phyloP scores from a whole-genome alignment of 2,113 vertebrate genomes.

The Mustelus asterias region DNA sequence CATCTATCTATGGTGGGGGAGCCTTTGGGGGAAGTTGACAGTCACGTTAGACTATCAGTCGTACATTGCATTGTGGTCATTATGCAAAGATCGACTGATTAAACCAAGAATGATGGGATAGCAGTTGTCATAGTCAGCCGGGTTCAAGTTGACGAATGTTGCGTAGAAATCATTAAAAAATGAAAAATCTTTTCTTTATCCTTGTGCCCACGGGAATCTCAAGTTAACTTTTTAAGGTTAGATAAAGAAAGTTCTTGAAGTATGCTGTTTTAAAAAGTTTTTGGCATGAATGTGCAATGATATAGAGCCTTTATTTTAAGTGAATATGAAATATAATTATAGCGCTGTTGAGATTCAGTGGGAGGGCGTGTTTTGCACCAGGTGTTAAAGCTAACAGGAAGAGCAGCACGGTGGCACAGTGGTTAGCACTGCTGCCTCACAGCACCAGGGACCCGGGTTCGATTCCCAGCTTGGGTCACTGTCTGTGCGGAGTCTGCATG shows the following conservation, averaged over 20 bases:
- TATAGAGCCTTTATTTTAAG: not conserved
- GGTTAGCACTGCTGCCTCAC: too few species aligned
- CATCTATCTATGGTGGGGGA: not conserved
- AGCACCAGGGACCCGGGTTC: too few species aligned
- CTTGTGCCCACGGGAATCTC: not conserved
- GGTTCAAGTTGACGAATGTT: not conserved
- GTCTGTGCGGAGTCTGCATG: too few species aligned
- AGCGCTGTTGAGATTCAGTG: not conserved
- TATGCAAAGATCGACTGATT: not conserved
- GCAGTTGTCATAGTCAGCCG: not conserved
- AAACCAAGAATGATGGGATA: not conserved
- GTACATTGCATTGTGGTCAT: not conserved
- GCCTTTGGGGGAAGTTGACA: slow-evolving; percentile 21
- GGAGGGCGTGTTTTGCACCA: not conserved
- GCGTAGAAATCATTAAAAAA: not conserved
- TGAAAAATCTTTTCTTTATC: not conserved
- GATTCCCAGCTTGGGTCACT: too few species aligned
- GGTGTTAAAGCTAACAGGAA: not conserved
- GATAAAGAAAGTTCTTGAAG: not conserved
- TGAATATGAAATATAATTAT: not conserved
- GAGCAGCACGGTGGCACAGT: too few species aligned
- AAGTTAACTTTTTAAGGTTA: slow-evolving; percentile 7
- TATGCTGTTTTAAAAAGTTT: not conserved
- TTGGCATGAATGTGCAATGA: not conserved
- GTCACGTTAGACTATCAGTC: not conserved